Conservation (phyloP, 2,113 vertebrate species). For the Aptenodytes patagonicus region DNA sequence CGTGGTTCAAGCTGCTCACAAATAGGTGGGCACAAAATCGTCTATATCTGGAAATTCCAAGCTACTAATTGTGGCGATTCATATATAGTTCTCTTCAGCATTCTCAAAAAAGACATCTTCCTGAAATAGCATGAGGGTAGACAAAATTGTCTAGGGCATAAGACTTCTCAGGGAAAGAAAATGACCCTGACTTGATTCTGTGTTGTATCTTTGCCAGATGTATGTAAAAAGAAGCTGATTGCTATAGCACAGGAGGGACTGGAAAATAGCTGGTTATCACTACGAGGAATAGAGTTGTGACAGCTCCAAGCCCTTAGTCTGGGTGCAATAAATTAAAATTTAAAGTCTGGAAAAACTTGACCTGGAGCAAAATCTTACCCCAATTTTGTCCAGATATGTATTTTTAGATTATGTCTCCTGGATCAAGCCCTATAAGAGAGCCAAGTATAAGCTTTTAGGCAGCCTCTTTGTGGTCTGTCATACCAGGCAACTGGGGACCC, state of each 20-base stretch:
- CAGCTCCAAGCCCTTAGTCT: neutral
- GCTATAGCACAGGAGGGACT: rapidly evolving
- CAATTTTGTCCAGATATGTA: neutral
- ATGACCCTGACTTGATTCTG: neutral
- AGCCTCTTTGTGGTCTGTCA: neutral
- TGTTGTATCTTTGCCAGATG: neutral
- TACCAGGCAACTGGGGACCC: rapidly evolving
- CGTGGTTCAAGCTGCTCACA: neutral
- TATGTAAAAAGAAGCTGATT: neutral
- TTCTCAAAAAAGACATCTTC: neutral
- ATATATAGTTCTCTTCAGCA: neutral
- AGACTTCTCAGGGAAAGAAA: neutral
- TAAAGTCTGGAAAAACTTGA: neutral
- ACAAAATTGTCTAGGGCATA: neutral
- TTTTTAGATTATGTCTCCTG: neutral
- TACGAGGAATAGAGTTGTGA: neutral
- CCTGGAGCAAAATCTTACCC: neutral
- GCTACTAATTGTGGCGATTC: neutral
- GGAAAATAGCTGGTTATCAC: neutral
- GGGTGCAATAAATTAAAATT: neutral
- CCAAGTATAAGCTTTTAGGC: neutral
- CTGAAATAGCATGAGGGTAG: neutral
- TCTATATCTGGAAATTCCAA: neutral
- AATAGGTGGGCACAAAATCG: neutral
- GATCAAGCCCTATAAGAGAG: neutral